Percentiles rank a stretch among this genome's conserved stretches.
Conservation (phyloP, 2,113 vertebrate genomes). For the Pollimyrus isidori region DNA sequence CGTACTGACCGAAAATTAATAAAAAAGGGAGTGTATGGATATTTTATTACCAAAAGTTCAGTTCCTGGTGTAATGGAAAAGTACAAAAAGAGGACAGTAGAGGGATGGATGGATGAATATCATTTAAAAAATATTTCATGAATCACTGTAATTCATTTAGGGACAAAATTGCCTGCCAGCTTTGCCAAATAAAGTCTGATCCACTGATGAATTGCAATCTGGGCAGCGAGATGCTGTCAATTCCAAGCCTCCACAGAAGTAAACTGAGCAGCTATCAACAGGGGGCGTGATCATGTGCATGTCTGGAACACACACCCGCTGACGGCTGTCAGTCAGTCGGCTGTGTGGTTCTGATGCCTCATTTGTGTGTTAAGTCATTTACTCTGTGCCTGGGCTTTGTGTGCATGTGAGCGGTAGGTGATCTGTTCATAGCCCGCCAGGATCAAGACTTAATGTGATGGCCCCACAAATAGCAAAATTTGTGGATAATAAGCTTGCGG, state of each 20-base stretch:
- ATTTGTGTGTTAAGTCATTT: background rate
- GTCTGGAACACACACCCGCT: background rate
- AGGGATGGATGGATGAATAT: background rate
- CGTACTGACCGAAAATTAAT: background rate
- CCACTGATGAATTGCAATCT: background rate
- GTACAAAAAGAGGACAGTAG: background rate
- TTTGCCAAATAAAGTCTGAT: background rate
- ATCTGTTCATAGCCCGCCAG: background rate
- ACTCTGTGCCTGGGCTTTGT: background rate
- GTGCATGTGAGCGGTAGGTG: background rate
- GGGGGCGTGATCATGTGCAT: background rate
- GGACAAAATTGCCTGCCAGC: background rate
- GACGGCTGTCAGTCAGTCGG: background rate
- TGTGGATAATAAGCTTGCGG: background rate
- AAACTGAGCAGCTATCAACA: background rate
- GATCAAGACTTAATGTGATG: background rate
- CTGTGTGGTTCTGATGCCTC: background rate
- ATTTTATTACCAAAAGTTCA: too few relatives aligned
- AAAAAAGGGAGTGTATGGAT: background rate
- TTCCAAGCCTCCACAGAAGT: background rate
- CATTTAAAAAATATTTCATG: background rate
- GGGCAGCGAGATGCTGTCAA: background rate
- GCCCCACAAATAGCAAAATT: background rate
- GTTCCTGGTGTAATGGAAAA: too few relatives aligned
- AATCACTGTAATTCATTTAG: background rate